Evolutionary conservation across 2,888 invertebrate genomes (phyloP), one percentile per base, ranked within the genome.

Genomic region (Pyrrhia umbra): DNA sequence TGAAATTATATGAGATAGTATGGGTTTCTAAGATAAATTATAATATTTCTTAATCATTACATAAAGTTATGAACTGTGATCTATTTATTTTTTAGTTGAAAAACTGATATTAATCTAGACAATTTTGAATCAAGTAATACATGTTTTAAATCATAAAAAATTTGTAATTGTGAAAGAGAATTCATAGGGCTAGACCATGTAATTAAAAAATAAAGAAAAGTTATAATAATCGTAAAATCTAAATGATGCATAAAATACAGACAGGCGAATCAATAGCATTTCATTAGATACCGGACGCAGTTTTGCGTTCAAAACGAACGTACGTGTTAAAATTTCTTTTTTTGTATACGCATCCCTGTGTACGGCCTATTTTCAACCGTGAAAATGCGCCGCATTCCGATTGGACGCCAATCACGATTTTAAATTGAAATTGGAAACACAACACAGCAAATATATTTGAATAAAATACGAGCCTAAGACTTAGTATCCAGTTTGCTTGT

Each of bases 181-280:
- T 27, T 2, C 6, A 10, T 2, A 15, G 1, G 30, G 8, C 9
- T 6, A 9, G 1, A 20, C 16, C 4, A 13, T 21, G 9, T 25
- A 16, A 40, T 25, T 30, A 0, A 40, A 27, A 0, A 42, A 43
- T n/a, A 34, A 39, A 25, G 13, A 16, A 61, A 15, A 43, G 16
- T n/a, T 40, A 46, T 54, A 52, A 40, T 9, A 42, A 13, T 1
- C 16, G 20, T 16, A 20, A 23, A 27, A 27, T 27, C 27, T 10
- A 18, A 21, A 16, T 15, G 6, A 50, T n/a, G 21, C 15, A 16
- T 51, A 23, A 9, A 20, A 4, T 67, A 63, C 51, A 56, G 64
- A 60, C 62, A 25, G 56, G 78, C 65, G 72, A 77, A 80, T 83
- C 83, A 81, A 80, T 75, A 71, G 77, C 58, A 78, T 79, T 77